Conservation (phyloP, 1,140 invertebrate species). For the Pissodes strobi region DNA sequence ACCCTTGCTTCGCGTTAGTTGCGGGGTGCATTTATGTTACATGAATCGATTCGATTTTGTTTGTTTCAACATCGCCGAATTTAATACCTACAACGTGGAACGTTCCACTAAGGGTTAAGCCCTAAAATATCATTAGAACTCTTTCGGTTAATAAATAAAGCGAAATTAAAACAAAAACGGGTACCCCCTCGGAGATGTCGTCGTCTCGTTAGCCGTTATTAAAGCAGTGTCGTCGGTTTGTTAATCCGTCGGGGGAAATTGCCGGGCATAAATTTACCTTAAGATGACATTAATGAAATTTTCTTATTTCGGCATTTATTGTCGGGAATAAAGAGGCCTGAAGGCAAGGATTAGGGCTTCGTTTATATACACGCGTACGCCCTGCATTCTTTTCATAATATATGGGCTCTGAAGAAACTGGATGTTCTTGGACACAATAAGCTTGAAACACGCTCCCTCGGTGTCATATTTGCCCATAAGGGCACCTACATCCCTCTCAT, state of each 20-base stretch:
- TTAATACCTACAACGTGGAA: too few species aligned
- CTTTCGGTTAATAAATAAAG: constrained; percentile 16
- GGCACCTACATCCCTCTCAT: constrained; percentile 31
- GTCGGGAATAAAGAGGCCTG: constrained; percentile 23
- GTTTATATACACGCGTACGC: too few species aligned
- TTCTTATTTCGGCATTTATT: constrained; percentile 58
- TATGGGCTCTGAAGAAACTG: too few species aligned
- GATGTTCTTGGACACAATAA: too few species aligned
- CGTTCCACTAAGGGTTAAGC: too few species aligned
- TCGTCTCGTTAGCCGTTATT: constrained; percentile 41
- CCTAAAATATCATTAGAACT: too few species aligned
- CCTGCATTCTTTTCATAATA: constrained; percentile 19
- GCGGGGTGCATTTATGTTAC: too few species aligned
- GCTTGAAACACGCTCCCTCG: too few species aligned
- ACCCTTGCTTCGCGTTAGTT: too few species aligned
- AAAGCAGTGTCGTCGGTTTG: constrained; percentile 49
- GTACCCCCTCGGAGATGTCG: background rate
- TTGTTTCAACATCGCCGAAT: too few species aligned
- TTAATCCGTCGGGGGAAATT: constrained; percentile 57
- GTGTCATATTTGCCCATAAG: too few species aligned
- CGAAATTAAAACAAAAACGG: constrained; percentile 4
- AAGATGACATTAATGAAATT: constrained; percentile 63
- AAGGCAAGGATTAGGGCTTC: constrained; percentile 9
- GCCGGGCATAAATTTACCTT: constrained; percentile 60
- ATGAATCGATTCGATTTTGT: too few species aligned